Conservation (phyloP, 2,888 invertebrate species). For the Sphaeridia pumilis region DNA sequence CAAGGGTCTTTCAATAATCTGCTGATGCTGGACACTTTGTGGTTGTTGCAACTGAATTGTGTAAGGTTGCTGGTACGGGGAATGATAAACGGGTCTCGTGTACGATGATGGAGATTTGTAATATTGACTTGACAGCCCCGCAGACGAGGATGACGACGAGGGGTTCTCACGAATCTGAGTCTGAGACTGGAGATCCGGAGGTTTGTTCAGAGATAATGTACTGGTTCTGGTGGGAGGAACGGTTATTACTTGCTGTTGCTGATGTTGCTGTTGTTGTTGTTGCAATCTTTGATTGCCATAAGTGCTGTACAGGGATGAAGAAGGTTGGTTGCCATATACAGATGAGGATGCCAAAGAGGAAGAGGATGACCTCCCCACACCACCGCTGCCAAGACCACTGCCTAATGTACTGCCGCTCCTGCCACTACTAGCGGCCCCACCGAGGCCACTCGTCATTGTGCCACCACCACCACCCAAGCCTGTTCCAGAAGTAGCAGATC, state of each 20-base stretch:
- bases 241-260: slow-evolving; percentile 29
- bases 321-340: slow-evolving; percentile 26
- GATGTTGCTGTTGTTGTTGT: slow-evolving; percentile 7
- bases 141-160: background rate
- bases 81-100: slow-evolving; percentile 3
- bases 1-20: background rate
- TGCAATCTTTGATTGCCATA: slow-evolving; percentile 20
- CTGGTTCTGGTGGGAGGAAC: slow-evolving; percentile 32
- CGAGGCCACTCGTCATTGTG: slow-evolving; percentile 11
- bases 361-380: slow-evolving; percentile 2
- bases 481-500: background rate
- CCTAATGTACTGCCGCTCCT: background rate
- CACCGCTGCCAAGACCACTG: background rate
- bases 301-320: slow-evolving; percentile 24
- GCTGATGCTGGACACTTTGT: background rate
- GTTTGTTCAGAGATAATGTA: slow-evolving; percentile 17
- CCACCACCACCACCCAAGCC: slow-evolving; percentile 8
- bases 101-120: slow-evolving; percentile 2
- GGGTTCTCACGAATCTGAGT: background rate
- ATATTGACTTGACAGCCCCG: background rate
- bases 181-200: slow-evolving; percentile 13
- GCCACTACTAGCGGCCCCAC: background rate
- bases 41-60: slow-evolving; percentile 11
- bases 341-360: slow-evolving; percentile 18
- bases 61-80: slow-evolving; percentile 1